Conservation (phyloP, 2,113 vertebrate genomes). For the Istiophorus platypterus region DNA sequence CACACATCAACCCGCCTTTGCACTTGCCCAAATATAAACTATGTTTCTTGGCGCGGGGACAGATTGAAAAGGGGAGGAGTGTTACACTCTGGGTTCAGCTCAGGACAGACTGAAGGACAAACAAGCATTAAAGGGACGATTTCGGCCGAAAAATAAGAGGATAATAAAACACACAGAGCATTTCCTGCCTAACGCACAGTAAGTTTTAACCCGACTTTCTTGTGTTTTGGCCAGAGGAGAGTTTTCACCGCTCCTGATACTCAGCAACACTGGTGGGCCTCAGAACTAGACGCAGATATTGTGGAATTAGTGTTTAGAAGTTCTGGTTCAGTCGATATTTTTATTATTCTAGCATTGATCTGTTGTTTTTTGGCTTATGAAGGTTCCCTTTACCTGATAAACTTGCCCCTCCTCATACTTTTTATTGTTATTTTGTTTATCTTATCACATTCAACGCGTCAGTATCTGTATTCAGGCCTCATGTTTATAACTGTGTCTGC, state of each 20-base stretch:
- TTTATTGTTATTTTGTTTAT: neutral
- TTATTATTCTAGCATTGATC: neutral
- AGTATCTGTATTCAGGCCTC: neutral
- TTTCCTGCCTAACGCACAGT: slow-evolving; percentile 43
- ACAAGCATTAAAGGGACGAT: slow-evolving; percentile 56
- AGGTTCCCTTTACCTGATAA: neutral
- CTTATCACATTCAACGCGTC: neutral
- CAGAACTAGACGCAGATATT: neutral
- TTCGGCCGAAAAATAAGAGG: slow-evolving; percentile 10
- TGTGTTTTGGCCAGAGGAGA: neutral
- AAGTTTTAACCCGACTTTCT: slow-evolving; percentile 44
- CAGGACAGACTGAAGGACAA: slow-evolving; percentile 85
- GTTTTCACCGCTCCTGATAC: accelerated
- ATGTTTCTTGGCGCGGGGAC: slow-evolving; percentile 71
- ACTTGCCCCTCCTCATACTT: neutral
- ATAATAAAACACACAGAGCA: slow-evolving; percentile 6
- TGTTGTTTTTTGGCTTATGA: neutral
- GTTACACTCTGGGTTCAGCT: slow-evolving; percentile 46
- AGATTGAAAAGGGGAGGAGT: slow-evolving; percentile 78
- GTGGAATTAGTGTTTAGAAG: neutral
- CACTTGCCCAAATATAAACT: slow-evolving; percentile 85
- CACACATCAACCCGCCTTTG: slow-evolving; percentile 42
- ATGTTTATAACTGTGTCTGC: neutral
- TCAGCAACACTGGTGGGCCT: slow-evolving; percentile 20
- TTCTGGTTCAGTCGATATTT: neutral